Conservation (phyloP, 2,888 invertebrate genomes). For the Entomobrya multifasciata region DNA sequence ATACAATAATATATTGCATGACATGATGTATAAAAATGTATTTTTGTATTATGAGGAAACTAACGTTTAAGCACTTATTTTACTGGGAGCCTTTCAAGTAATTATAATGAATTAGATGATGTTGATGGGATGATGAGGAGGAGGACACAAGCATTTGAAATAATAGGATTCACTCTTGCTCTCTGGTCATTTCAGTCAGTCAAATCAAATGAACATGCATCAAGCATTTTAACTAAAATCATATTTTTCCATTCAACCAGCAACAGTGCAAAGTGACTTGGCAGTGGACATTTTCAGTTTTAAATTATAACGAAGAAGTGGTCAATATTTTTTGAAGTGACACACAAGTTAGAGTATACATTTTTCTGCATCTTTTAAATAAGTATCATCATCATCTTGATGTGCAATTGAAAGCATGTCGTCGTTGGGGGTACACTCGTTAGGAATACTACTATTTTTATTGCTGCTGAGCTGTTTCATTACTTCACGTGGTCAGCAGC, state of each 20-base stretch:
- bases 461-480: neutral
- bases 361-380: neutral
- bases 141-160: conserved; percentile 1
- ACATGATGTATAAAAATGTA: no score
- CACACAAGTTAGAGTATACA: no score
- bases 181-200: conserved; percentile 23
- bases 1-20: no score
- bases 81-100: neutral
- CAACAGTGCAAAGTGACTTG: neutral
- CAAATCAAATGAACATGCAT: conserved; percentile 10
- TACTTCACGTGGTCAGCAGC: conserved; percentile 76
- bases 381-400: neutral
- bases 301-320: neutral
- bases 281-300: conserved; percentile 28
- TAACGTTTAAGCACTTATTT: neutral
- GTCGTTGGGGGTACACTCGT: conserved; percentile 3
- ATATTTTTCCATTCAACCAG: conserved; percentile 31
- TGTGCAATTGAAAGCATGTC: conserved; percentile 19
- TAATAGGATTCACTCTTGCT: neutral
- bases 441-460: neutral
- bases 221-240: conserved; percentile 19
- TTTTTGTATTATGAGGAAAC: conserved; percentile 26
- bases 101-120: neutral
- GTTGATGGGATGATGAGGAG: neutral
- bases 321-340: conserved; percentile 33